Base-by-base conservation (phyloP, 2,888 invertebrate species). In the Hyppa rectilinea region DNA sequence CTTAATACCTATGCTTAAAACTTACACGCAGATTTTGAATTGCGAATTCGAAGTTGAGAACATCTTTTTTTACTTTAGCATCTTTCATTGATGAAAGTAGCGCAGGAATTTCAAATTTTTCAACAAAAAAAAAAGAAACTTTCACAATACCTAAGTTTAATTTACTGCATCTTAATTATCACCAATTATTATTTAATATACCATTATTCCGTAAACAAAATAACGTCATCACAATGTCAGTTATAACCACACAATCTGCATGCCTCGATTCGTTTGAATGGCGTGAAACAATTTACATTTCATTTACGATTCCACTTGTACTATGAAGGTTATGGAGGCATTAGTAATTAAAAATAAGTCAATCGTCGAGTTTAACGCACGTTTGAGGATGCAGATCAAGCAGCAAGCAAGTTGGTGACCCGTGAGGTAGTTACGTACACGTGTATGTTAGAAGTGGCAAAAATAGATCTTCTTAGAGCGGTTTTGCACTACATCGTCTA, bases 311-410 rank as follows among this genome's bases (percentile, higher is more conserved):
- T 17, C 31, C 31, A 58, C 40, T 62, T 23, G 34, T 47, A 43
- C 4, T 6, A 47, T 12, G 26, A 36, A 47, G 7, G 34, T 34
- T 29, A 67, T 45, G 34, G 3, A 38, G 29, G 23, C 7, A n/a
- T 40, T 5, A 2, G 31, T 56, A 75, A 78, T 80, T 75, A 61
- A 62, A 77, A 55, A 26, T 17, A 69, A 53, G 60, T 50, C 23
- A 60, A 66, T 78, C 52, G 38, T 23, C 26, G 23, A 36, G 49
- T 23, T 58, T 70, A 29, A 71, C 49, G 78, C 78, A 70, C 63
- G 78, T 78, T 62, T 62, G 62, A 47, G 1, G 38, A 56, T 23
- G 10, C 43, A 59, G 65, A 20, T 62, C 47, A 45, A 64, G 80
- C 55, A 47, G 55, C 63, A 70, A 31, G 23, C n/a, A 49, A 31